Base-by-base conservation (phyloP, 23 tunicate genomes). In the Halocynthia roretzi region DNA sequence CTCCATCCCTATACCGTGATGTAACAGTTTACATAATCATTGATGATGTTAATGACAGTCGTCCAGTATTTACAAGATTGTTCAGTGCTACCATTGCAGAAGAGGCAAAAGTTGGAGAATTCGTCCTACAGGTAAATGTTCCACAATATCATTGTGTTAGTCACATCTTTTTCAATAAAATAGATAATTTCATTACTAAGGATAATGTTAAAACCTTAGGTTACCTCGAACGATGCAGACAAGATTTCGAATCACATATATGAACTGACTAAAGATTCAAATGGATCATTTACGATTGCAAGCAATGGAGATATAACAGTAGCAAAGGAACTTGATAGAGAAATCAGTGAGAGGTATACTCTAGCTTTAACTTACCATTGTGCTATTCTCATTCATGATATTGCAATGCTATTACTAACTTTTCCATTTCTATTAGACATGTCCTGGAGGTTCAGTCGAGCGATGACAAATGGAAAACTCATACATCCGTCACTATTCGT, bases 21-120 rank as follows among this genome's bases (percentile, higher is more conserved):
- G 48, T 79, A n/a, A 61, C 56, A 58, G 87, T 92, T 21, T 14
- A 73, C 11, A 77, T 92, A n/a, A 67, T 86, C 7, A 87, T 92
- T 10, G 87, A 87, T 67, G 98, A 92, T 76, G 83, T 86, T 53
- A 86, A 92, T 74, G 98, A 92, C 71, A 66, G 82, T 58, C 80
- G 72, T 40, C 98, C 98, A 14, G n/a, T 22, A 55, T 92, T 92
- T 51, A 63, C 90, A 5, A 62, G 87, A 54, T 80, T 92, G 12
- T 78, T 82, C 57, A 82, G 80, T 62, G 82, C 82, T 0, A 73
- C 56, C 12, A 68, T 92, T 7, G 9, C 49, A 54, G 98, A 92
- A 73, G 81, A 92, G 55, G 80, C 92, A 0, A n/a, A 9, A 22
- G 55, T 86, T 53, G 98, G 98, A 19, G 87, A 82, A 54, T 82